Evolutionary conservation across 2,113 vertebrate genomes (phyloP), one percentile per base, ranked within the genome.

Genomic region (Lepidothrix coronata): DNA sequence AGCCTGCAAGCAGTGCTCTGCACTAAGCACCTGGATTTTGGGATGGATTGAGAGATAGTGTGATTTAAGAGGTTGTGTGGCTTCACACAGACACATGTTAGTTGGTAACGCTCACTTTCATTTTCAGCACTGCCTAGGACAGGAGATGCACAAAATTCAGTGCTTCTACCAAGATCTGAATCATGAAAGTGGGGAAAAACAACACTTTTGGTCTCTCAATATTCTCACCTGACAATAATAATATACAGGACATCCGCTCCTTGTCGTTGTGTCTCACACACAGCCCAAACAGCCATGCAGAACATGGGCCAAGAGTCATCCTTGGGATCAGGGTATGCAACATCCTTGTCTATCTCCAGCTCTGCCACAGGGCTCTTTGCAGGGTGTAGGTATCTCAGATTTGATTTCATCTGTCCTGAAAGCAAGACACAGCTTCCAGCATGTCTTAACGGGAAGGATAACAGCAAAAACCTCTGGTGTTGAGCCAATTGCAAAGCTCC

Each of bases 261-360:
- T 73, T 23, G 37, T 6, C 0, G 0, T 2, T 35, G 43, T 6
- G 43, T 52, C 49, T 14, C 6, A 1, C 49, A 11, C 14, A 6
- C n/a, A 57, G 49, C 48, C 54, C 23, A 5, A 27, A 82, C 14
- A 57, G 70, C 48, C 37, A 1, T 1, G 41, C 23, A n/a, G 39
- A 68, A 37, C 14, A 23, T 0, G 19, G 33, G 48, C 48, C 61
- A 41, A 9, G 0, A 37, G 15, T 16, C 27, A 75, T 3, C 51
- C 37, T 31, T 30, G 37, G 23, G 10, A 23, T 85, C 57, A 21
- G 73, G 67, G 67, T 17, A 43, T 52, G 49, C 14, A 59, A 12
- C 39, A 39, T 22, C 39, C 55, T 37, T 23, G 31, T 23, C 28
- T 7, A 11, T 39, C 59, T 63, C 70, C 68, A 86, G 76, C 39